Base-by-base conservation (phyloP, 2,888 invertebrate genomes). In the Macrophya alboannulata region DNA sequence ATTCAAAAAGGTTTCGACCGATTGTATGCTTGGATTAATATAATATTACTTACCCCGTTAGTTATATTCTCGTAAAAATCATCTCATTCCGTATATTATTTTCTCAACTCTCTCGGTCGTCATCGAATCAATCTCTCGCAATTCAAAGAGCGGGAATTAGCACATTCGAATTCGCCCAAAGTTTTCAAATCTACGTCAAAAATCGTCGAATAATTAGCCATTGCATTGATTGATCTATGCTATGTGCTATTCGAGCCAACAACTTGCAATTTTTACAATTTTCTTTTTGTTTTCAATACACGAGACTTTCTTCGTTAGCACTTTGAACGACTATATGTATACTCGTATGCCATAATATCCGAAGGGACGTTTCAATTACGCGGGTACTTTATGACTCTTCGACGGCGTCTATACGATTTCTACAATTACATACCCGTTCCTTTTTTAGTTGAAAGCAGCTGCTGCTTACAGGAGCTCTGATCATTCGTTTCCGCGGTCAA, bases 11-110 rank as follows among this genome's bases (percentile, higher is more conserved):
- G 17, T 83, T 68, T 48, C 51, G 25, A 45, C 4, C 85, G 85
- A 85, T 85, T 37, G 77, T 85, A 79, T 43, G 79, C 79, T 68
- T 40, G 79, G 85, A 85, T 85, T 85, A 85, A 68, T 71, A 59
- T 37, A 72, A 83, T 71, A 86, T 85, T 84, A 84, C 65, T 68
- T 68, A 37, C 68, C 31, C 40, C 45, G 15, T 17, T 62, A 51
- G 51, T 55, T 77, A 72, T n/a, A 72, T n/a, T n/a, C 17, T 77
- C n/a, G 51, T 55, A 25, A 10, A 37, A 51, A 45, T 21, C n/a
- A 45, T 43, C 45, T 45, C 68, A 21, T 45, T 74, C 45, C 8
- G 17, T 40, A 17, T 10, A 10, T 25, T 15, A 0, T 31, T 15
- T 68, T 65, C 12, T 65, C 31, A 68, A 12, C 37, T 31, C 6